phyloP scores from a whole-genome alignment of 2,888 invertebrate species.

The Teinopalpus imperialis region DNA sequence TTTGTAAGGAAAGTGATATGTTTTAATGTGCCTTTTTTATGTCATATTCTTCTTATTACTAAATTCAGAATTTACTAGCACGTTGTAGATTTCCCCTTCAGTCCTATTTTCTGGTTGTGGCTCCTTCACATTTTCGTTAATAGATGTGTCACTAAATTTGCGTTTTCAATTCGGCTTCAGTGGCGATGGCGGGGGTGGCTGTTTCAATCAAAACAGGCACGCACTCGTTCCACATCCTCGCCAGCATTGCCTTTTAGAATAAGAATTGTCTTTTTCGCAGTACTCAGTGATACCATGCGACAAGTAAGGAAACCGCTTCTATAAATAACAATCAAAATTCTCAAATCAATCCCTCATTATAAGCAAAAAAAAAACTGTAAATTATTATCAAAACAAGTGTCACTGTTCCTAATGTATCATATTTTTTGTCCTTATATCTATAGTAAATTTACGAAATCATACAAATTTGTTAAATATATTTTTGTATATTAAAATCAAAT shows the following conservation, averaged over 20 bases:
- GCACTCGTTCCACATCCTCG: conserved; percentile 77
- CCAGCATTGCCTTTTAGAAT: conserved; percentile 76
- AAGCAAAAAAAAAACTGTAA: no score
- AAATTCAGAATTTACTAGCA: conserved; percentile 33
- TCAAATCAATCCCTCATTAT: no score
- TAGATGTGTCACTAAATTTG: conserved; percentile 79
- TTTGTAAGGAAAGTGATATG: conserved; percentile 11
- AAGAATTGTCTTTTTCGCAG: conserved; percentile 81
- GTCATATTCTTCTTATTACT: not conserved
- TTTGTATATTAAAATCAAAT: no score
- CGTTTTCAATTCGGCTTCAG: conserved; percentile 74
- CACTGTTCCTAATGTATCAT: no score
- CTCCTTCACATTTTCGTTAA: conserved; percentile 67
- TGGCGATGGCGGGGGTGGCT: conserved; percentile 45
- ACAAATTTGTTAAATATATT: no score
- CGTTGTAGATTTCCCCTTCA: conserved; percentile 41
- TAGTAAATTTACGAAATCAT: no score
- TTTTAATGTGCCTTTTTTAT: not conserved
- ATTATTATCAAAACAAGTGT: no score
- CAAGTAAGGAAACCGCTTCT: conserved; percentile 53
- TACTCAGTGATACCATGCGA: conserved; percentile 53
- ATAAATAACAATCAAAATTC: no score
- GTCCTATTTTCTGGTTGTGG: conserved; percentile 61
- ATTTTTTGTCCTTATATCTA: no score
- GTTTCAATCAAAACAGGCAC: conserved; percentile 80